A percentile compares a stretch with the other conserved stretches of the same genome.
These are phyloP conservation scores for Leptinotarsa haldemani DNA, from an alignment of 2,888 invertebrate species.

Conservation along the genomic window DNA sequence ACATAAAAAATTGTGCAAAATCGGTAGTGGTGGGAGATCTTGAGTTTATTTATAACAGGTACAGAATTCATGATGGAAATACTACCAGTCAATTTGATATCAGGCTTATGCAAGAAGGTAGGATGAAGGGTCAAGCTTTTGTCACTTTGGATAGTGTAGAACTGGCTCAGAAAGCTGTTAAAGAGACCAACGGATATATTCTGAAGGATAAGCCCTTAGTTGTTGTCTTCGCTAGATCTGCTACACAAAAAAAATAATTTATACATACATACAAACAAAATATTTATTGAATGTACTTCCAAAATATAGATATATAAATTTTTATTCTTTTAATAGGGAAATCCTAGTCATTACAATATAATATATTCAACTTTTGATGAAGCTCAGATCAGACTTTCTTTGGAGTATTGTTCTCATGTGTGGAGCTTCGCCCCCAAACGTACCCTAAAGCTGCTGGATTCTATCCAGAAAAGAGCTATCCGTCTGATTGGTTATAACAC, in stretches of 20 bases:
- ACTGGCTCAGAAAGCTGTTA: slow-evolving; percentile 79
- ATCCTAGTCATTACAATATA: too few species aligned
- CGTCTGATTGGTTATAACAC: too few species aligned
- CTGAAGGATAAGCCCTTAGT: slow-evolving; percentile 91
- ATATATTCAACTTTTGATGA: too few species aligned
- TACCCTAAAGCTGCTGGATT: too few species aligned
- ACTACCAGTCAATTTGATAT: slow-evolving; percentile 72
- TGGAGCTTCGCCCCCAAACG: too few species aligned
- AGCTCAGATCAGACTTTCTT: too few species aligned
- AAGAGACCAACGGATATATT: slow-evolving; percentile 88
- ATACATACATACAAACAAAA: too few species aligned
- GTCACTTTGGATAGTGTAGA: slow-evolving; percentile 80
- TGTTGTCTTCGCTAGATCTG: slow-evolving; percentile 82
- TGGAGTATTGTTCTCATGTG: too few species aligned
- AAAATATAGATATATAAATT: too few species aligned
- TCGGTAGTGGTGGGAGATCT: slow-evolving; percentile 81
- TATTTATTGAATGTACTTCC: too few species aligned
- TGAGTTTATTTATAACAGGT: slow-evolving; percentile 80
- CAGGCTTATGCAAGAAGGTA: slow-evolving; percentile 90
- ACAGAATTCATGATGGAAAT: slow-evolving; percentile 65
- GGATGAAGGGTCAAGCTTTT: slow-evolving; percentile 98
- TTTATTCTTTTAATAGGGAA: too few species aligned
- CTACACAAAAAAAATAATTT: slow-evolving; percentile 49
- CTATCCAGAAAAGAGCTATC: too few species aligned
- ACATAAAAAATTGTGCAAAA: slow-evolving; percentile 92